These are phyloP conservation scores for Drosophila eohydei DNA, from an alignment of 2,888 invertebrate genomes.

Conservation along the genomic window DNA sequence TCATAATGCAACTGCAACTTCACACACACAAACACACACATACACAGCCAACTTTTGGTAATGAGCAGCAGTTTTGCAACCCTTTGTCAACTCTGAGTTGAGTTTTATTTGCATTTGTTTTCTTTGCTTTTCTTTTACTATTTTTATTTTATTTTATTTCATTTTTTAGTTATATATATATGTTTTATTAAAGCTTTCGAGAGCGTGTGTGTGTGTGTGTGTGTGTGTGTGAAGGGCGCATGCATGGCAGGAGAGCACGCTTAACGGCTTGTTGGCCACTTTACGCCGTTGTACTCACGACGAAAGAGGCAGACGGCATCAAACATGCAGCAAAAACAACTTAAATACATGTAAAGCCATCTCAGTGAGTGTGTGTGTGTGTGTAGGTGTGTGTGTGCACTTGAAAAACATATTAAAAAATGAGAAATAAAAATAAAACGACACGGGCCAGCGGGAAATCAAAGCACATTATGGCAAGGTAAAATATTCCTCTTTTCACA, in stretches of 20 bases:
- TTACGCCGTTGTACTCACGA: constrained; percentile 64
- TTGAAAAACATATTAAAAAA: constrained; percentile 45
- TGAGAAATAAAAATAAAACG: constrained; percentile 22
- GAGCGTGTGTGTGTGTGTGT: constrained; percentile 4
- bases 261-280: constrained; percentile 80
- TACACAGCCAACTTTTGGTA: constrained; percentile 35
- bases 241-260: constrained; percentile 50
- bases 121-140: constrained; percentile 18
- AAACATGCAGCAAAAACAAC: constrained; percentile 25
- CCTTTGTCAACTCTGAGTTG: constrained; percentile 46
- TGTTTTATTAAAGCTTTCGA: constrained; percentile 6
- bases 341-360: background rate
- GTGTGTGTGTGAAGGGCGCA: constrained; percentile 27
- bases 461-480: constrained; percentile 57
- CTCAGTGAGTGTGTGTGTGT: background rate
- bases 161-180: no score
- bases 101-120: constrained; percentile 15
- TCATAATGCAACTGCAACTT: constrained; percentile 52
- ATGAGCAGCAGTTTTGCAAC: constrained; percentile 48
- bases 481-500: constrained; percentile 25
- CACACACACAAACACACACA: constrained; percentile 5
- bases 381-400: constrained; percentile 20
- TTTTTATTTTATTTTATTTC: background rate
- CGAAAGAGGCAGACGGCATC: constrained; percentile 48
- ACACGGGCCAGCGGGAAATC: constrained; percentile 45